Percentiles rank a stretch among this genome's conserved stretches.
Evolutionary conservation across 2,113 vertebrate genomes (phyloP).

Genomic region (Odocoileus hemionus): DNA sequence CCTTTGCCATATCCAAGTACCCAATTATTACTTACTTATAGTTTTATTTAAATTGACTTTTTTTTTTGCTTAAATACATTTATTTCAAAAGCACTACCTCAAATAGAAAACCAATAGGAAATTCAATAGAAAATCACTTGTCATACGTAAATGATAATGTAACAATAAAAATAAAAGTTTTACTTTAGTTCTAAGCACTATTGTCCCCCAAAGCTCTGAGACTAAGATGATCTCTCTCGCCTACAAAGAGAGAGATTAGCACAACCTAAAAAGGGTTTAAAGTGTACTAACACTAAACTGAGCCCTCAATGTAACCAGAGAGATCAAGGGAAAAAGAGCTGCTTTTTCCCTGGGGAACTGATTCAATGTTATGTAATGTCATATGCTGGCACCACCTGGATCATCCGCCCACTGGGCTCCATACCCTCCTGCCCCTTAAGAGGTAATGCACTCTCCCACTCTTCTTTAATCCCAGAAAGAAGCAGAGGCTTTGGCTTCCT

Average conservation of each 20-base stretch:
- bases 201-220: not conserved
- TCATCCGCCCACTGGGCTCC: not conserved
- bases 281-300: not conserved
- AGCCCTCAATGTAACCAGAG: not conserved
- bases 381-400: not conserved
- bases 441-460: not conserved
- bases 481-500: not conserved
- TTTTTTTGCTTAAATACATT: not conserved
- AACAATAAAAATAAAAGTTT: not conserved
- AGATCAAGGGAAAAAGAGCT: not conserved
- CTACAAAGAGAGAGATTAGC: not conserved
- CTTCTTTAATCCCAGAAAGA: not conserved
- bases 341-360: not conserved
- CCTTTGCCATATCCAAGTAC: not conserved
- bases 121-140: not conserved
- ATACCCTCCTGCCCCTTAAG: not conserved
- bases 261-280: constrained; percentile 1
- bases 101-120: constrained; percentile 11
- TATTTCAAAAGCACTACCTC: not conserved
- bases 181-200: not conserved
- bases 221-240: not conserved
- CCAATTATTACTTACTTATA: not conserved
- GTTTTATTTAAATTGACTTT: constrained; percentile 5
- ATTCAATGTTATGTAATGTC: not conserved
- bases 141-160: constrained; percentile 12